phyloP scores from a whole-genome alignment of 2,113 vertebrate species.

The Callipepla californica region DNA sequence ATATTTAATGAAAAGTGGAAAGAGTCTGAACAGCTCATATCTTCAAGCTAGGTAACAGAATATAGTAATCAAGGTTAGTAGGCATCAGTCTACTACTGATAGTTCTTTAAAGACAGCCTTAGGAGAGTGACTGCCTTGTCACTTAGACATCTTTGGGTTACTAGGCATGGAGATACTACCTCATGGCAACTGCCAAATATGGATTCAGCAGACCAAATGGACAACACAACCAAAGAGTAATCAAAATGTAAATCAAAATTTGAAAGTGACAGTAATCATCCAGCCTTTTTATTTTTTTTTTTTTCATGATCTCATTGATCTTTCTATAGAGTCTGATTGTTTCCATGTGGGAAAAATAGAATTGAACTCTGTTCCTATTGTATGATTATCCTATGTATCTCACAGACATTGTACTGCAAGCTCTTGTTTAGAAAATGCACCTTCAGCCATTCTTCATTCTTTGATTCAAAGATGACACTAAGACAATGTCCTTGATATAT shows the following conservation, averaged over 20 bases:
- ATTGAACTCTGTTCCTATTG: slow-evolving; percentile 6
- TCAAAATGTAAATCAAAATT: not conserved
- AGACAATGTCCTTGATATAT: slow-evolving; percentile 28
- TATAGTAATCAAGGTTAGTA: not conserved
- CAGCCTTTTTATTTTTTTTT: not conserved
- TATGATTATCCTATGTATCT: slow-evolving; percentile 36
- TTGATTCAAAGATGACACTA: slow-evolving; percentile 34
- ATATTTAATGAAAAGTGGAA: not conserved
- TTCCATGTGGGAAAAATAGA: slow-evolving; percentile 37
- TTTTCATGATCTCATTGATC: not conserved
- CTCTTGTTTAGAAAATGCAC: not conserved
- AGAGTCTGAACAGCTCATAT: not conserved
- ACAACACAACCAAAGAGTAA: not conserved
- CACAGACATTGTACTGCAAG: not conserved
- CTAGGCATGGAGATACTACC: not conserved
- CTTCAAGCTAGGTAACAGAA: not conserved
- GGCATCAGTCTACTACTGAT: not conserved
- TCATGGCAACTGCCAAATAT: not conserved
- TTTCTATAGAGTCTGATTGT: slow-evolving; percentile 21
- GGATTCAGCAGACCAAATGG: not conserved
- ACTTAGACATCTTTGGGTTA: not conserved
- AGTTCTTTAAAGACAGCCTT: not conserved
- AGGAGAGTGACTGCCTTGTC: not conserved
- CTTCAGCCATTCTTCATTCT: slow-evolving; percentile 43
- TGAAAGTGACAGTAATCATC: not conserved